phyloP scores from a whole-genome alignment of 2,113 vertebrate genomes.

The Agelaius tricolor region DNA sequence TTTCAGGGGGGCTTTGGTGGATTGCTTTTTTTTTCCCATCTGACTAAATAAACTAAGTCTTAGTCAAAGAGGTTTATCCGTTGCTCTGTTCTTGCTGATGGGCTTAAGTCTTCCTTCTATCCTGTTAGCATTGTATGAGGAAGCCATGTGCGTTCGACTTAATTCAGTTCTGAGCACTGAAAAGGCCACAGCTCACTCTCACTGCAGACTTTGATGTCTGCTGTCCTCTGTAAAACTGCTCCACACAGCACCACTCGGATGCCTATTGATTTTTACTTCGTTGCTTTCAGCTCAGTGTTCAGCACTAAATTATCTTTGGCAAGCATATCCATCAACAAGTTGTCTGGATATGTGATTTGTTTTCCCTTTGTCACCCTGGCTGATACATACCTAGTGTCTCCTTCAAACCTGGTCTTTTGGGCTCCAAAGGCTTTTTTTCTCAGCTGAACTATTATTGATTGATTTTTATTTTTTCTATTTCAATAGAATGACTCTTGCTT shows the following conservation, averaged over 20 bases:
- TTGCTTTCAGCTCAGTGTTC: conserved; percentile 43
- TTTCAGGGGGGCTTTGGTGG: conserved; percentile 39
- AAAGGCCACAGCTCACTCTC: conserved; percentile 62
- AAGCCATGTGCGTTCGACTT: conserved; percentile 46
- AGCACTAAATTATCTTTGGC: conserved; percentile 60
- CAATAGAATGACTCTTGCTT: neutral
- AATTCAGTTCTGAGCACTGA: conserved; percentile 46
- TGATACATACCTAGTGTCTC: neutral
- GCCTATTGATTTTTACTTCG: conserved; percentile 58
- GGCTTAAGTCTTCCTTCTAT: conserved; percentile 64
- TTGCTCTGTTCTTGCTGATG: conserved; percentile 65
- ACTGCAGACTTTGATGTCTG: conserved; percentile 57
- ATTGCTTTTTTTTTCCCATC: neutral
- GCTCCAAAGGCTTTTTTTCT: neutral
- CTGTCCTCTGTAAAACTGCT: conserved; percentile 31
- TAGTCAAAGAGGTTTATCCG: conserved; percentile 58
- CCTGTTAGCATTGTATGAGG: conserved; percentile 67
- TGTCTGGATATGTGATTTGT: neutral
- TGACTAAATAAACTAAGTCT: conserved; percentile 64
- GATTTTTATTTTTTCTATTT: neutral
- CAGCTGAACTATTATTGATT: neutral
- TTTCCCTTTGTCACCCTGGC: neutral
- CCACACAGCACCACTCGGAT: conserved; percentile 23
- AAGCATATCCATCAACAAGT: conserved; percentile 67
- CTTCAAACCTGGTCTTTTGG: neutral